Base-by-base conservation (phyloP, 2,797 vertebrate genomes). In the Pempheris klunzingeri region DNA sequence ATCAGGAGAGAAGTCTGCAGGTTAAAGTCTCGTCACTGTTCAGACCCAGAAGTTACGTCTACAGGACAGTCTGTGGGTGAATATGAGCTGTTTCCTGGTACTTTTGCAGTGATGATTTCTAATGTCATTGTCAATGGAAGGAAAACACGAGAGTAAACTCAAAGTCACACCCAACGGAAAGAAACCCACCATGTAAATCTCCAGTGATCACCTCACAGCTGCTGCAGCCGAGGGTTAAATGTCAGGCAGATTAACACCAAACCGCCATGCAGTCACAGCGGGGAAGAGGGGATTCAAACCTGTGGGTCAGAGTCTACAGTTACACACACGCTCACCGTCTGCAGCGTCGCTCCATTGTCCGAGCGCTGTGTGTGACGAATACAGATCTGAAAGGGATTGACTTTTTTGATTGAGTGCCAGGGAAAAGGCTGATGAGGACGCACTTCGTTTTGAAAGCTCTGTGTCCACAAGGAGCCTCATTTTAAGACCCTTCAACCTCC, bases 211-310 rank as follows among this genome's bases (percentile, higher is more conserved):
- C 13, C 47, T 5, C n/a, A n/a, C n/a, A n/a, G n/a, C 5, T 11
- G n/a, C 10, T 41, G 34, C 44, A 12, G 50, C 50, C 1, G 24
- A 41, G 14, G 14, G 58, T 55, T 61, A 70, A 80, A 74, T 52
- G 77, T 80, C 77, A 80, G 36, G 18, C 32, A 20, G 72, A 75
- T 80, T 75, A 80, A 66, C 78, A 66, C 72, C 65, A 7, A 20
- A 22, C 17, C 26, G 28, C 6, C 53, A 71, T 41, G 72, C 18
- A 7, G 67, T 71, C 59, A 74, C 11, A 3, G 34, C 30, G 10
- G 17, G 15, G 32, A 47, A 50, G 30, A 43, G 22, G 52, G 60
- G 70, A 50, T 43, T 79, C 57, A 62, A 18, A 74, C 64, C 70
- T 20, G 43, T 7, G 70, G 58, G 70, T 79, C 64, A 57, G 34